Evolutionary conservation across 1,140 invertebrate species (phyloP).

Genomic region (Heliconius hermathena): DNA sequence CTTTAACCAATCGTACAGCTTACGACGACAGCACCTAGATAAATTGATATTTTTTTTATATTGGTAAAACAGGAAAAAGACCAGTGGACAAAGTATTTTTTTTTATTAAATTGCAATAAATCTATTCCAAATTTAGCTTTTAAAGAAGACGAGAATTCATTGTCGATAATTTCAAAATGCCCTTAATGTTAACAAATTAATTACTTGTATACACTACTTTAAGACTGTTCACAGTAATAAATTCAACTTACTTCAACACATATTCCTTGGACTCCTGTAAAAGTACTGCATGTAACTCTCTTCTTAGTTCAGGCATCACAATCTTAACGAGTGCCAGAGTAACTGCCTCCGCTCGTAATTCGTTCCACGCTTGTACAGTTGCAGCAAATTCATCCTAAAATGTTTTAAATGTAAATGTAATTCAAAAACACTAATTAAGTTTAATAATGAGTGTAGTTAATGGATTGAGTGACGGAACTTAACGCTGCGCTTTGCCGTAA

Average conservation of each 20-base stretch:
- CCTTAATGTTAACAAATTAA: too few relatives aligned
- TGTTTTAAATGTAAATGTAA: too few relatives aligned
- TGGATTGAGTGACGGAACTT: too few relatives aligned
- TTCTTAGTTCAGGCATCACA: slow-evolving; percentile 93
- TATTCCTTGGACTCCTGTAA: slow-evolving; percentile 94
- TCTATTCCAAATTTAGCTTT: too few relatives aligned
- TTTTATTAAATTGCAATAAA: too few relatives aligned
- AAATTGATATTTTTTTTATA: slow-evolving; percentile 19
- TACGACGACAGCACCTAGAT: slow-evolving; percentile 88
- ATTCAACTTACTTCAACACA: slow-evolving; percentile 90
- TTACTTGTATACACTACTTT: too few relatives aligned
- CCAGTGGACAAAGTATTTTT: neutral
- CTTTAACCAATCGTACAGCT: slow-evolving; percentile 96
- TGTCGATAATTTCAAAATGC: too few relatives aligned
- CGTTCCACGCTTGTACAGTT: slow-evolving; percentile 98
- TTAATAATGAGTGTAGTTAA: too few relatives aligned
- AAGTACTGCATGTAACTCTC: slow-evolving; percentile 92
- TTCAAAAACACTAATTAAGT: too few relatives aligned
- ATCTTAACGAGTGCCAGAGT: slow-evolving; percentile 94
- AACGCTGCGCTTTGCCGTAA: too few relatives aligned
- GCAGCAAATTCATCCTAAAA: slow-evolving; percentile 96
- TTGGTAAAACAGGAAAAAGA: neutral
- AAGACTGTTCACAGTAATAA: too few relatives aligned
- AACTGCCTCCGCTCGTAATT: slow-evolving; percentile 92
- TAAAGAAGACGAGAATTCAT: too few relatives aligned